Conservation (phyloP, 2,113 vertebrate genomes). For the Mungos mungo region DNA sequence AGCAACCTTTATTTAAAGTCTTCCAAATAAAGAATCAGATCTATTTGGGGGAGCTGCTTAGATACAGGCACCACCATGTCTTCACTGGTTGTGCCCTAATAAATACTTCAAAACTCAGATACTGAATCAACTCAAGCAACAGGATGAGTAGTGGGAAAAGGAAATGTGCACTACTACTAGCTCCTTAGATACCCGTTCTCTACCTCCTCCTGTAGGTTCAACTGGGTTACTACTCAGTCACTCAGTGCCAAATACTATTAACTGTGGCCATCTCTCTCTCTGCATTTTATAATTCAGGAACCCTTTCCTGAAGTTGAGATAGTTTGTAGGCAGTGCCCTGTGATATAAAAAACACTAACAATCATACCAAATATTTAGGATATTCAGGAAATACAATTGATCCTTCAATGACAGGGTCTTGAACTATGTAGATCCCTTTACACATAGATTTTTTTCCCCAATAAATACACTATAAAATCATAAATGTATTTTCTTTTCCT, state of each 20-base stretch:
- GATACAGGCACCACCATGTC: background rate
- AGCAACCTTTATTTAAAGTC: background rate
- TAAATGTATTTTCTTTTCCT: background rate
- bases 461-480: background rate
- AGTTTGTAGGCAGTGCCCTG: background rate
- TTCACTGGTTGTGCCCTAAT: background rate
- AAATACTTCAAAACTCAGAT: background rate
- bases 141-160: no score
- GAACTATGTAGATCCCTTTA: background rate
- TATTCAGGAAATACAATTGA: background rate
- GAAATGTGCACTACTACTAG: rapidly evolving
- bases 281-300: background rate
- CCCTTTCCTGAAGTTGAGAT: background rate
- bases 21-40: background rate
- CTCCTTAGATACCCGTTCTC: background rate
- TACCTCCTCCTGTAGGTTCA: background rate
- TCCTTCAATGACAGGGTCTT: background rate
- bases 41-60: background rate
- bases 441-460: background rate
- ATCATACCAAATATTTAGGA: background rate
- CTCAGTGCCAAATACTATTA: background rate
- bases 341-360: background rate
- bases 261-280: no score
- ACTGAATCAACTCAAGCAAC: background rate
- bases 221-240: background rate